These are phyloP conservation scores for Brachionus rubens DNA, from an alignment of 1,140 invertebrate species.

Conservation along the genomic window DNA sequence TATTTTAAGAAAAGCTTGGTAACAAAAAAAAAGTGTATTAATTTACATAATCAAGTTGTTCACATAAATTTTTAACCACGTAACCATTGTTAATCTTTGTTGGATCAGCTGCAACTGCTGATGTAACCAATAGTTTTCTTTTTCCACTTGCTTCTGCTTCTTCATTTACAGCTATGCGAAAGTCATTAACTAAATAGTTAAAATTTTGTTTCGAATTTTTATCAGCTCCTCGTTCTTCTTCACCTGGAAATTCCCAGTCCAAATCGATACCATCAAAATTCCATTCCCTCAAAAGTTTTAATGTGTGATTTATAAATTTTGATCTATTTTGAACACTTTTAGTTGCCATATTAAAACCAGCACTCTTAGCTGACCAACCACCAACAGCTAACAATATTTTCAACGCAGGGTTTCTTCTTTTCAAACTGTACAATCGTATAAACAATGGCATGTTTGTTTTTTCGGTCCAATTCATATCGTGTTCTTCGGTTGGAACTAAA, in stretches of 20 bases:
- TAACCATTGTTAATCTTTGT: constrained; percentile 90
- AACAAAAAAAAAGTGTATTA: neutral
- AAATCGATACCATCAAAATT: constrained; percentile 92
- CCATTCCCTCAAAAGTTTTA: constrained; percentile 83
- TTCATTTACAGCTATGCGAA: constrained; percentile 80
- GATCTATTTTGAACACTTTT: constrained; percentile 63
- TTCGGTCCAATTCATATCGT: constrained; percentile 61
- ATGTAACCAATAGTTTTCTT: constrained; percentile 76
- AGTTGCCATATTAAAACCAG: constrained; percentile 56
- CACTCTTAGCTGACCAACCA: constrained; percentile 70
- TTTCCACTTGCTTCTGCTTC: constrained; percentile 72
- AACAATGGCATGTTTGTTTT: constrained; percentile 62
- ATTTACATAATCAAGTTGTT: constrained; percentile 60
- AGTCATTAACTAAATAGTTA: constrained; percentile 66
- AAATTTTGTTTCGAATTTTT: constrained; percentile 22
- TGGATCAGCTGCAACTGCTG: constrained; percentile 78
- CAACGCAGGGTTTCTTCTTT: constrained; percentile 84
- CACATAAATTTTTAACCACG: constrained; percentile 77
- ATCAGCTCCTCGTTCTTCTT: constrained; percentile 72
- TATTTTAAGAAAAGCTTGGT: neutral
- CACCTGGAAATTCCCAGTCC: constrained; percentile 92
- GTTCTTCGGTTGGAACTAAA: constrained; percentile 44
- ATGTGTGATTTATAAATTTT: constrained; percentile 59
- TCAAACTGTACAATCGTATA: constrained; percentile 62
- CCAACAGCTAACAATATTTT: constrained; percentile 89